A percentile compares a stretch with the other conserved stretches of the same genome.
phyloP scores from a whole-genome alignment of 2,797 vertebrate species.

The Siniperca obscura region DNA sequence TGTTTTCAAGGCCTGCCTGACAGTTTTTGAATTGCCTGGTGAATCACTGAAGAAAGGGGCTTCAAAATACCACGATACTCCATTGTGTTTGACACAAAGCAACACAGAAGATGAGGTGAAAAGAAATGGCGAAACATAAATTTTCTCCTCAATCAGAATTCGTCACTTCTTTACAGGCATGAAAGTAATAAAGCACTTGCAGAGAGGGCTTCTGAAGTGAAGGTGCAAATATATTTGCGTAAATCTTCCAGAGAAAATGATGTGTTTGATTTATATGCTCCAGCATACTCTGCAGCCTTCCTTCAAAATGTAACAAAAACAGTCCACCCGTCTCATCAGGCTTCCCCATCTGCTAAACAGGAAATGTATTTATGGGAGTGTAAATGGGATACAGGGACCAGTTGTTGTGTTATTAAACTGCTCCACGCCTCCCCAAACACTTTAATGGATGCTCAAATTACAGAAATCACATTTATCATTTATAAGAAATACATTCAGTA shows the following conservation, averaged over 20 bases:
- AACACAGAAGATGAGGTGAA: not conserved
- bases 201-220: not conserved
- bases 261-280: slow-evolving; percentile 7
- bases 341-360: slow-evolving; percentile 38
- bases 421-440: slow-evolving; percentile 6
- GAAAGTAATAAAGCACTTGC: not conserved
- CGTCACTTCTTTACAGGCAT: not conserved
- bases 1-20: not conserved
- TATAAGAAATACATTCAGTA: not conserved
- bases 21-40: slow-evolving; percentile 30
- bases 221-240: not conserved
- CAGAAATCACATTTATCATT: slow-evolving; percentile 23
- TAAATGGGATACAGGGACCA: slow-evolving; percentile 25
- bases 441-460: not conserved
- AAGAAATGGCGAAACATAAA: too few relatives aligned
- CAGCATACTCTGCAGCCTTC: not conserved
- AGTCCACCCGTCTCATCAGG: slow-evolving; percentile 35
- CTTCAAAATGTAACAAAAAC: slow-evolving; percentile 11
- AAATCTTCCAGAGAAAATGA: not conserved
- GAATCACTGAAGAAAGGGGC: not conserved
- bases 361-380: slow-evolving; percentile 49
- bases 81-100: not conserved
- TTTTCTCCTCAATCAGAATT: not conserved
- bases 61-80: not conserved
- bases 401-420: slow-evolving; percentile 36